Conservation (phyloP, 35 echinoderm and acorn worm species). For the Apostichopus parvimensis region DNA sequence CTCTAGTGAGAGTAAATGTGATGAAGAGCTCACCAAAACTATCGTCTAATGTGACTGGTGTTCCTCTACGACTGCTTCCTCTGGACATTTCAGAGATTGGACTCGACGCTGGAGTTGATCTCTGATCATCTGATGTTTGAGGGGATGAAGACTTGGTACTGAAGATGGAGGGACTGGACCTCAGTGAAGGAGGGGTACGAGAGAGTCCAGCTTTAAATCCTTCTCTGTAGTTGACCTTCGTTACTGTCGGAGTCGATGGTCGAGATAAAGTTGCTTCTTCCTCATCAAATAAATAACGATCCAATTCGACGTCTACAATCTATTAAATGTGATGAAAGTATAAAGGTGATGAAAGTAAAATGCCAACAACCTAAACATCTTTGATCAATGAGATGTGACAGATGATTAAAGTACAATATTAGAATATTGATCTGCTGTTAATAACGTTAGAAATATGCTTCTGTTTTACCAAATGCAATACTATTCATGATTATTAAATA, state of each 20-base stretch:
- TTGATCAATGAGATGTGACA: too few relatives aligned
- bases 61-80: constrained; percentile 7
- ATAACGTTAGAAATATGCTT: too few relatives aligned
- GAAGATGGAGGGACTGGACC: constrained; percentile 37
- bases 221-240: constrained; percentile 94
- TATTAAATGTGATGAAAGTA: not conserved
- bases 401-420: too few relatives aligned
- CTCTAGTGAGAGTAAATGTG: too few relatives aligned
- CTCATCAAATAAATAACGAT: constrained; percentile 89
- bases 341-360: not conserved
- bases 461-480: too few relatives aligned
- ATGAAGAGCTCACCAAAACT: not conserved
- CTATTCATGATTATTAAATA: too few relatives aligned
- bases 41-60: constrained; percentile 42
- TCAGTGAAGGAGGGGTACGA: constrained; percentile 43
- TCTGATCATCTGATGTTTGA: constrained; percentile 70
- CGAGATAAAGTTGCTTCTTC: constrained; percentile 55
- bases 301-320: constrained; percentile 98
- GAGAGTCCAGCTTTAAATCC: constrained; percentile 76
- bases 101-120: constrained; percentile 46
- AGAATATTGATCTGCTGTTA: too few relatives aligned
- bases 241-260: constrained; percentile 87
- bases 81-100: constrained; percentile 25
- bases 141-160: constrained; percentile 46
- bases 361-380: too few relatives aligned